Evolutionary conservation across 2,797 vertebrate genomes (phyloP), one percentile per base, ranked within the genome.

Genomic region (Muscicapa striata): DNA sequence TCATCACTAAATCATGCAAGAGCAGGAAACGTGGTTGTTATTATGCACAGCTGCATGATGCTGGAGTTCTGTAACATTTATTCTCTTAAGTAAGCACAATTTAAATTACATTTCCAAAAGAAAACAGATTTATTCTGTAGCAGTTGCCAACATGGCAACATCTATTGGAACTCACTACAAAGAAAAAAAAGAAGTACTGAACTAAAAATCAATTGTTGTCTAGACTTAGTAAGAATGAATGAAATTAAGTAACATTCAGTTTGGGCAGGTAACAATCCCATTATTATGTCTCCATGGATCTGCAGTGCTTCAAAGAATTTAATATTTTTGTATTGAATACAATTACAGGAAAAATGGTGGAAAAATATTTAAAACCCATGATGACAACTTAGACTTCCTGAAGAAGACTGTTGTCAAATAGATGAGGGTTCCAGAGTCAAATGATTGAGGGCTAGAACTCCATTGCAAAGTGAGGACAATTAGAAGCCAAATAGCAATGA

Each of bases 81-180:
- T 43, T 89, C 51, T 87, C 51, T 93, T 87, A 76, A 41, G 63
- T n/a, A 87, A 85, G 52, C 61, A 63, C 15, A 63, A 77, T 40
- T 89, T 91, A 76, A 89, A 69, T 73, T 84, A 57, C 14, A 41
- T 82, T 89, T 95, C 46, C 46, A 64, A 83, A 78, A 78, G 30
- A n/a, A 75, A 68, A 52, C 1, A 38, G 6, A 59, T 61, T 15
- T 54, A 30, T 77, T 86, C 27, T 82, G 15, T 57, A 73, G n/a
- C 22, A 73, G 40, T 41, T 20, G 32, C 27, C 34, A 87, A 41
- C 6, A 6, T 11, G 18, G 48, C 54, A 93, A 46, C 13, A 43
- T 32, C 40, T 79, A 1, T 0, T 76, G 67, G 51, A 76, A 62
- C 15, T 79, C 9, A 0, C 27, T 55, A 45, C 1, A 1, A 48